These are phyloP conservation scores for Trididemnum miniatum DNA, from an alignment of 23 tunicate genomes.

Conservation along the genomic window DNA sequence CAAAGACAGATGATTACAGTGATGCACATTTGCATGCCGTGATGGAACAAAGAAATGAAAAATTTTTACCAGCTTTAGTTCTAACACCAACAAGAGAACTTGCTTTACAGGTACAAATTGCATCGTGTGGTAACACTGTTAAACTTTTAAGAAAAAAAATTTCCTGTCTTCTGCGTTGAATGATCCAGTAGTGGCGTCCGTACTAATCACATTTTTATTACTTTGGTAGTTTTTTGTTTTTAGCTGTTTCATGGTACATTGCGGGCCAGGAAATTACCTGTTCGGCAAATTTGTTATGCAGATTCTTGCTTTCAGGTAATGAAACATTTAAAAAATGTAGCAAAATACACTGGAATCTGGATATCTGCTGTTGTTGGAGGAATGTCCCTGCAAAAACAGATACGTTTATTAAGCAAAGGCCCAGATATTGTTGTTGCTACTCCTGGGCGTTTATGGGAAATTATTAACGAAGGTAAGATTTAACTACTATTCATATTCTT, in stretches of 20 bases:
- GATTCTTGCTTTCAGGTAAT: too few relatives aligned
- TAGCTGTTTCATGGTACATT: too few relatives aligned
- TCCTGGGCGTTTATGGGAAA: conserved; percentile 93
- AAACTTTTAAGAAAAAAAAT: not conserved
- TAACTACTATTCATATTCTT: too few relatives aligned
- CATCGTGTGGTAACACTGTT: too few relatives aligned
- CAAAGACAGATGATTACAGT: conserved; percentile 1
- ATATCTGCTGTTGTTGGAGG: conserved; percentile 84
- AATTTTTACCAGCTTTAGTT: conserved; percentile 60
- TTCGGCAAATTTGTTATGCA: too few relatives aligned
- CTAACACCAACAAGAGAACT: conserved; percentile 93
- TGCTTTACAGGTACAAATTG: conserved; percentile 69
- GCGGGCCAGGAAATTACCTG: too few relatives aligned
- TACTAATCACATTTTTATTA: too few relatives aligned
- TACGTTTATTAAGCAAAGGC: conserved; percentile 50
- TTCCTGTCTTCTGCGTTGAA: not conserved
- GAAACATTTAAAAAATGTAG: conserved; percentile 58
- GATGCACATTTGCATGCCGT: not conserved
- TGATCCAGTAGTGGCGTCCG: too few relatives aligned
- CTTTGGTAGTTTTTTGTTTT: too few relatives aligned
- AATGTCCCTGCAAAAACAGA: conserved; percentile 88
- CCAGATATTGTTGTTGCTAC: conserved; percentile 95
- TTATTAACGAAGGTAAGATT: conserved; percentile 50
- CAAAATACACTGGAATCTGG: conserved; percentile 61
- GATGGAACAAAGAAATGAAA: not conserved